These are phyloP conservation scores for Gallinago solitaria DNA, from an alignment of 2,797 vertebrate species.

Conservation along the genomic window DNA sequence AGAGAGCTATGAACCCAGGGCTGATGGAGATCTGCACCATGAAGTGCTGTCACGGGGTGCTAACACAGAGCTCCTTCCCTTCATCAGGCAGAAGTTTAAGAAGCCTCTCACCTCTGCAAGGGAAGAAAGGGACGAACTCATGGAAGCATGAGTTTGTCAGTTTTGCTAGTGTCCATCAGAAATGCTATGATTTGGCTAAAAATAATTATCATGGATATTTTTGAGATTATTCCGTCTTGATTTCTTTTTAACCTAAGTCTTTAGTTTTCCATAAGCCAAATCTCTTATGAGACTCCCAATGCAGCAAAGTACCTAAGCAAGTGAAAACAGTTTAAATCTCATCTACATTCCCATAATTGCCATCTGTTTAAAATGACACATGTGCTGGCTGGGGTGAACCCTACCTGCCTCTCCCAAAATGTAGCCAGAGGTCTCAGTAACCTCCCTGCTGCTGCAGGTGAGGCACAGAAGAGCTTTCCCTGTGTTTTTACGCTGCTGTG, in stretches of 20 bases:
- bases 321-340: background rate
- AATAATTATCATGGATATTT: background rate
- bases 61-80: background rate
- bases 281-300: background rate
- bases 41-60: background rate
- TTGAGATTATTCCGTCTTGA: background rate
- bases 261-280: background rate
- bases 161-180: background rate
- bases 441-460: background rate
- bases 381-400: background rate
- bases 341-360: background rate
- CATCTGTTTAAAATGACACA: background rate
- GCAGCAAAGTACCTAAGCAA: background rate
- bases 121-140: background rate
- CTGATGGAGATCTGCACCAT: background rate
- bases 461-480: background rate
- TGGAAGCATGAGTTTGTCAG: background rate
- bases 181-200: background rate
- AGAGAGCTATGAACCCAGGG: background rate
- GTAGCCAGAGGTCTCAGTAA: background rate
- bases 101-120: background rate
- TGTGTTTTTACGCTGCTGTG: background rate
- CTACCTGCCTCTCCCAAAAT: background rate
- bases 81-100: background rate
- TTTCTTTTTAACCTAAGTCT: background rate